These are phyloP conservation scores for human (Homo sapiens) DNA, from an alignment of 2,113 vertebrate genomes.

Conservation along the genomic window GRCh38 chr6:80383001-80383500, in stretches of 20 bases:
- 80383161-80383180: not conserved
- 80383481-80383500: not conserved
- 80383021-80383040: not conserved
- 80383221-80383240: not conserved
- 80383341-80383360: not conserved
- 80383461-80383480: not conserved
- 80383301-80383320: not conserved
- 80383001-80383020: not conserved
- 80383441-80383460: not conserved
- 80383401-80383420: not conserved
- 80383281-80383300: not conserved
- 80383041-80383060: not conserved
- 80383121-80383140: not conserved
- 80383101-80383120: not conserved
- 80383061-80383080: not conserved
- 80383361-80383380: not conserved
- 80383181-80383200: not conserved
- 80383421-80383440: not conserved
- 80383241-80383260: not conserved
- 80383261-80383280: not conserved
- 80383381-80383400: not conserved
- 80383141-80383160: not conserved
- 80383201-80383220: not conserved
- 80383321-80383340: not conserved
- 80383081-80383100: not conserved